Evolutionary conservation across 2,888 invertebrate species (phyloP).

Genomic region (Tetramorium bicarinatum): DNA sequence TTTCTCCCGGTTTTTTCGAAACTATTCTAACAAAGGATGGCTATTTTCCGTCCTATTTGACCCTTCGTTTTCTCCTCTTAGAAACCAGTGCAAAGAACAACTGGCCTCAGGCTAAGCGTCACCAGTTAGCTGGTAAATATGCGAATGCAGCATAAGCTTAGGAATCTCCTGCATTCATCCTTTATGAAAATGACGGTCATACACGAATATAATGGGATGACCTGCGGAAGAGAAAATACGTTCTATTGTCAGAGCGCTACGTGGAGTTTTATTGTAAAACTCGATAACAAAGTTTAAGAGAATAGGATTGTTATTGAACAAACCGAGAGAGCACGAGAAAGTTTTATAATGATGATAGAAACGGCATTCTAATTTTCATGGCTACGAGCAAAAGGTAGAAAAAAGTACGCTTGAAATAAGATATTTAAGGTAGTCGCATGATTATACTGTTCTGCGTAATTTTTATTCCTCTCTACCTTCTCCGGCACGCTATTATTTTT

Average conservation of each 20-base stretch:
- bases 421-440: neutral
- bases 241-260: conserved; percentile 8
- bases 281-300: conserved; percentile 23
- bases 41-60: conserved; percentile 47
- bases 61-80: conserved; percentile 15
- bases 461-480: neutral
- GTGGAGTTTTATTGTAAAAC: conserved; percentile 38
- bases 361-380: conserved; percentile 17
- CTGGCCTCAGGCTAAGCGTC: conserved; percentile 28
- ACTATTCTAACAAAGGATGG: conserved; percentile 48
- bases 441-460: neutral
- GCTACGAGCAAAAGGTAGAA: neutral
- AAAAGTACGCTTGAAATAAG: neutral
- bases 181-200: conserved; percentile 69
- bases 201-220: conserved; percentile 11
- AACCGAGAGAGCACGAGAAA: conserved; percentile 8
- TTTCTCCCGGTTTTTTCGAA: neutral
- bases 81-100: conserved; percentile 23
- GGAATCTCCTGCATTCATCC: conserved; percentile 59
- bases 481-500: neutral
- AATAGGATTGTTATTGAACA: conserved; percentile 33
- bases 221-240: neutral
- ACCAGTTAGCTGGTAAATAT: conserved; percentile 72
- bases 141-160: conserved; percentile 68
- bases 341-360: conserved; percentile 40